These are phyloP conservation scores for Pyralis farinalis DNA, from an alignment of 2,888 invertebrate genomes.

Conservation along the genomic window DNA sequence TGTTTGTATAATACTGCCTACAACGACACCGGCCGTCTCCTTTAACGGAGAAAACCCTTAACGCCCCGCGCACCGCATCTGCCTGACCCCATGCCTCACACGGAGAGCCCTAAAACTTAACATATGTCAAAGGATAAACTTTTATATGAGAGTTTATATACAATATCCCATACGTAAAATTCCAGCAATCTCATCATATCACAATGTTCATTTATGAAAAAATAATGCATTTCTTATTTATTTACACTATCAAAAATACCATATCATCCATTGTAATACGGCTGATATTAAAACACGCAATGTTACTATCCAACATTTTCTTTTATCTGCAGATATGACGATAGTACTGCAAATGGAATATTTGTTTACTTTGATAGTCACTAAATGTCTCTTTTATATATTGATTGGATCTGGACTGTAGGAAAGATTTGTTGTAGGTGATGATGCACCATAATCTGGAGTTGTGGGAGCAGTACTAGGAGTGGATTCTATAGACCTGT, in stretches of 20 bases:
- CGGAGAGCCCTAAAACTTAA: too few species aligned
- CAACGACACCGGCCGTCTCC: too few species aligned
- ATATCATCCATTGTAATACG: not conserved
- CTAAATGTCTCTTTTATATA: slow-evolving; percentile 5
- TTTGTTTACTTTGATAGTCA: not conserved
- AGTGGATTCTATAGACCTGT: slow-evolving; percentile 70
- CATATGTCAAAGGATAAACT: too few species aligned
- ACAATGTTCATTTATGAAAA: slow-evolving; percentile 4
- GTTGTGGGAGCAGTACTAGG: slow-evolving; percentile 56
- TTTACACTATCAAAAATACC: slow-evolving; percentile 7
- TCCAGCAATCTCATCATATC: slow-evolving; percentile 1
- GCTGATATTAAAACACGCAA: slow-evolving; percentile 4
- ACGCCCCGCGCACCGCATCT: too few species aligned
- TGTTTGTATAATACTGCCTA: too few species aligned
- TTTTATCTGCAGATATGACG: slow-evolving; percentile 20
- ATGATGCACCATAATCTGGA: slow-evolving; percentile 75
- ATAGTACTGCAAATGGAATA: not conserved
- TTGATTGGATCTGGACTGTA: slow-evolving; percentile 62
- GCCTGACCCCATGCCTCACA: too few species aligned
- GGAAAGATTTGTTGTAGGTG: slow-evolving; percentile 51
- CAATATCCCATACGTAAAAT: slow-evolving; percentile 4
- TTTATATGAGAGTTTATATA: too few species aligned
- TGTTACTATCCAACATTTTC: slow-evolving; percentile 15
- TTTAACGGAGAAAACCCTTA: too few species aligned
- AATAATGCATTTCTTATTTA: slow-evolving; percentile 18